These are phyloP conservation scores for Euspilapteryx auroguttella DNA, from an alignment of 2,888 invertebrate genomes.

Conservation along the genomic window DNA sequence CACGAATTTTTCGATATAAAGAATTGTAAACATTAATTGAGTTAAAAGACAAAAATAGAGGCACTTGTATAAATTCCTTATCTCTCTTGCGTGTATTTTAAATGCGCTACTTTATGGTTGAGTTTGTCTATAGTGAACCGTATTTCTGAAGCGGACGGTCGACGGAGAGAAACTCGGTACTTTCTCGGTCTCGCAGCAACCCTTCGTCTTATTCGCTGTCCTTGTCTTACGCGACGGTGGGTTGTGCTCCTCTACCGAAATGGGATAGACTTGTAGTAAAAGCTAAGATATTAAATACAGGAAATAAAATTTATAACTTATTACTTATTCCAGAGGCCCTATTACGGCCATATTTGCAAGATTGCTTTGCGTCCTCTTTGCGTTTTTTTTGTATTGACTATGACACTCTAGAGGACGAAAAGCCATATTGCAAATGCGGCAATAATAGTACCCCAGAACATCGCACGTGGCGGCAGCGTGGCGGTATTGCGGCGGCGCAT, in stretches of 20 bases:
- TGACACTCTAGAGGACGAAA: no score
- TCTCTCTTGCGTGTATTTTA: conserved; percentile 57
- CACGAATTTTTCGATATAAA: conserved; percentile 31
- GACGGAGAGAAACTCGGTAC: conserved; percentile 31
- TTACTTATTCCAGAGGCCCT: no score
- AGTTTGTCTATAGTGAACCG: conserved; percentile 38
- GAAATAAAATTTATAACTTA: no score
- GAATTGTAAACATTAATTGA: conserved; percentile 6
- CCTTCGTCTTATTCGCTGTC: conserved; percentile 63
- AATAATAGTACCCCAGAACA: no score
- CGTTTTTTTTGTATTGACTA: no score
- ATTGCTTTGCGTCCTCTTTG: no score
- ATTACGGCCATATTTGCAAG: no score
- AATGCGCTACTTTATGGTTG: conserved; percentile 53
- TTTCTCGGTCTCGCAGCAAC: conserved; percentile 56
- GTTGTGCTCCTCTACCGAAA: conserved; percentile 51
- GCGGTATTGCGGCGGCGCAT: no score
- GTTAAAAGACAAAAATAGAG: conserved; percentile 11
- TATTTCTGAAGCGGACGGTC: conserved; percentile 20
- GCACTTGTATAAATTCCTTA: conserved; percentile 49
- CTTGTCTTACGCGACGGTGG: conserved; percentile 58
- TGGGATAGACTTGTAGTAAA: no score
- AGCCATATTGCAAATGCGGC: no score
- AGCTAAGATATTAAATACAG: no score
- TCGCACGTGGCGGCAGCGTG: no score